A percentile compares a stretch with the other conserved stretches of the same genome.
These are phyloP conservation scores for Epizoanthus ramosus DNA, from an alignment of 92 coral and sea anemone species.

Conservation along the genomic window DNA sequence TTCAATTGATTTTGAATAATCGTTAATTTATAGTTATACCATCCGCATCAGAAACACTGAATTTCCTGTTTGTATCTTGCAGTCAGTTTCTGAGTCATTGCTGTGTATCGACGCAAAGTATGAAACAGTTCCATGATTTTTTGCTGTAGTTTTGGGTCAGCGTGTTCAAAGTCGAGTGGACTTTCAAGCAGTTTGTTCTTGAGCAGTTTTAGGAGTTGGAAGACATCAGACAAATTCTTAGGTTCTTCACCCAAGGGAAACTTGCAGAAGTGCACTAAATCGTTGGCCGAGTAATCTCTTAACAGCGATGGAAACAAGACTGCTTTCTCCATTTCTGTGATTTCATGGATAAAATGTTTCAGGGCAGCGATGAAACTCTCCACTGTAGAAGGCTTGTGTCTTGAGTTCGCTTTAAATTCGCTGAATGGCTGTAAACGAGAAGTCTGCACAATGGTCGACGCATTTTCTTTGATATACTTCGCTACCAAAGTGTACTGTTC, in stretches of 20 bases:
- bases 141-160: constrained; percentile 68
- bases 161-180: constrained; percentile 46
- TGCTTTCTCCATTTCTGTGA: constrained; percentile 81
- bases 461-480: constrained; percentile 56
- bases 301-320: constrained; percentile 77
- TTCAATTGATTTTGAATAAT: no score
- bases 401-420: constrained; percentile 56
- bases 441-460: constrained; percentile 46
- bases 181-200: constrained; percentile 68
- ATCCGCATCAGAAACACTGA: constrained; percentile 52
- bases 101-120: constrained; percentile 57
- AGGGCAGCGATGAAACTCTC: constrained; percentile 62
- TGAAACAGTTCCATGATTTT: constrained; percentile 59
- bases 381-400: constrained; percentile 16
- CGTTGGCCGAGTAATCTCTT: constrained; percentile 58
- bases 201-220: constrained; percentile 61
- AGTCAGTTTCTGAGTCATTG: constrained; percentile 63
- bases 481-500: constrained; percentile 72
- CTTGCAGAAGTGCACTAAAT: constrained; percentile 40
- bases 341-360: constrained; percentile 69
- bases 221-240: constrained; percentile 69
- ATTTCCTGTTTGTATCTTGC: constrained; percentile 78
- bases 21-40: neutral
- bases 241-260: constrained; percentile 25
- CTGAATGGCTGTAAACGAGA: constrained; percentile 68